phyloP scores from a whole-genome alignment of 1,140 invertebrate genomes.

The Hypsibius dujardini region DNA sequence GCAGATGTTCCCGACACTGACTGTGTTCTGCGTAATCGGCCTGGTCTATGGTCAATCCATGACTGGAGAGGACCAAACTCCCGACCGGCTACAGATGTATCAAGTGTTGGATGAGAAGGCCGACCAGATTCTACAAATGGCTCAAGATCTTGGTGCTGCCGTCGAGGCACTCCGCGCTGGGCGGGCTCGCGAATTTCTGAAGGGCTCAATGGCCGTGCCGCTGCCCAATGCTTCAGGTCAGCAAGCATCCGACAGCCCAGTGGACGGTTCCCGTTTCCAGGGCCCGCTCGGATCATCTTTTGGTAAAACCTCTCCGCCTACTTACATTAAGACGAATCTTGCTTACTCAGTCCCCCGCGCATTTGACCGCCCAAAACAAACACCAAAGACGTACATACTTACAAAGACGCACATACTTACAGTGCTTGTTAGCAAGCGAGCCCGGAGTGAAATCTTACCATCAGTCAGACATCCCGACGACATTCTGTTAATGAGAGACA shows the following conservation, averaged over 20 bases:
- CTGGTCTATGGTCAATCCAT: neutral
- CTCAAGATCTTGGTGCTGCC: slow-evolving; percentile 3
- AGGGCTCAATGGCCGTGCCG: neutral
- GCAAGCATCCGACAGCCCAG: neutral
- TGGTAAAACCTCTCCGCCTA: too few relatives aligned
- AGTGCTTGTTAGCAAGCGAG: too few relatives aligned
- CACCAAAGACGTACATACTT: too few relatives aligned
- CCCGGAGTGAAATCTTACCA: too few relatives aligned
- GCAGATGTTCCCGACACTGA: neutral
- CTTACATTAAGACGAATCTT: neutral
- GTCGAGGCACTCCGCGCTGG: neutral
- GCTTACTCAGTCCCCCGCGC: neutral
- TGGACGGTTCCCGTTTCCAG: neutral
- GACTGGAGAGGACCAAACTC: neutral
- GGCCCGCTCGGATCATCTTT: neutral
- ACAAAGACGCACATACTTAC: too few relatives aligned
- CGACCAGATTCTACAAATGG: neutral
- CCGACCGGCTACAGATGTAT: slow-evolving; percentile 4
- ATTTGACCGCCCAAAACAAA: too few relatives aligned
- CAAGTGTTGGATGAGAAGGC: neutral
- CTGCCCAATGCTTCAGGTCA: neutral
- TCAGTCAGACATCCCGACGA: too few relatives aligned
- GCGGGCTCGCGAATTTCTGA: slow-evolving; percentile 1
- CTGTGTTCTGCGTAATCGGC: neutral
- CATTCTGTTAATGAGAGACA: too few relatives aligned